Evolutionary conservation across 2,888 invertebrate genomes (phyloP).

Genomic region (Sicus ferrugineus): DNA sequence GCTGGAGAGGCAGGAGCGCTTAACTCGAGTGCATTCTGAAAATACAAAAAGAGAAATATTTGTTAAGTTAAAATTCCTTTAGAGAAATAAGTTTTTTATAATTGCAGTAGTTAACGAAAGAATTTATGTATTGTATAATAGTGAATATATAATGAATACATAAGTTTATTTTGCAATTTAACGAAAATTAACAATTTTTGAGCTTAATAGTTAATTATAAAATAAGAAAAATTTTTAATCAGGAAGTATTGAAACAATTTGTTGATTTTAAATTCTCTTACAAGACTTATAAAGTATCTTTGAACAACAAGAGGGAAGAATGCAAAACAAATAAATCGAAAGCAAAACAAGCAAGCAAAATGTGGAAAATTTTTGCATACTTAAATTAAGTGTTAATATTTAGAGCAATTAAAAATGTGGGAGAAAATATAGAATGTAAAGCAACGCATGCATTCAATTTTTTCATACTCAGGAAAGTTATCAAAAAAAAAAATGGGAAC

Average conservation of each 20-base stretch:
- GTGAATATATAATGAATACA: no score
- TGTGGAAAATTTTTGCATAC: slow-evolving; percentile 1
- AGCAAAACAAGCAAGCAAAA: not conserved
- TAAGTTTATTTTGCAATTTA: no score
- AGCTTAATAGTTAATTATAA: no score
- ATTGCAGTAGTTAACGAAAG: no score
- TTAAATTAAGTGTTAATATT: slow-evolving; percentile 5
- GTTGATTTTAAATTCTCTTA: no score
- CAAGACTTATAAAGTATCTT: not conserved
- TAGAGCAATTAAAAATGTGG: slow-evolving; percentile 1
- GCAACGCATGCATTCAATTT: not conserved
- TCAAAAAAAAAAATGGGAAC: not conserved
- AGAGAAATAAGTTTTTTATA: no score
- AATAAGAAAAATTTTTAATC: no score
- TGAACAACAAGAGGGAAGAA: not conserved
- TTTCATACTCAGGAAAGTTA: not conserved
- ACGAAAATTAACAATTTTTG: no score
- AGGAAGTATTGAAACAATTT: no score
- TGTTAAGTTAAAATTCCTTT: slow-evolving; percentile 26
- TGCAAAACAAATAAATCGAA: not conserved
- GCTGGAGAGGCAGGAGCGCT: slow-evolving; percentile 91
- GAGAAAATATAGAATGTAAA: not conserved
- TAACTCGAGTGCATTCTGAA: slow-evolving; percentile 89
- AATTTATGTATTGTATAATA: no score
- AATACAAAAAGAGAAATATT: slow-evolving; percentile 30